Base-by-base conservation (phyloP, 2,113 vertebrate species). In the Astur gentilis region DNA sequence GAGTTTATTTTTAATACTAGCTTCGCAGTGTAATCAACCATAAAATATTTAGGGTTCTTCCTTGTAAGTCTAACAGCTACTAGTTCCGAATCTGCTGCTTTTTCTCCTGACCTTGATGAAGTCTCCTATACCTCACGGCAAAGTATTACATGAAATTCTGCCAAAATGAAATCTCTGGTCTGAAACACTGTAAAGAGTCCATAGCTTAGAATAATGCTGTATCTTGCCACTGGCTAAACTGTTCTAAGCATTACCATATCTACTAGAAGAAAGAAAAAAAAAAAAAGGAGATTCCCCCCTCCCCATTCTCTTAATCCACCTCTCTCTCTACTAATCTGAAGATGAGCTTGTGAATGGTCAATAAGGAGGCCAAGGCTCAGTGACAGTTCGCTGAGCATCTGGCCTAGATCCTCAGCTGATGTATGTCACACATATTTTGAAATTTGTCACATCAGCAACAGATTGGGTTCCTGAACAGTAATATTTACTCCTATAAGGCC, bases 311-410 rank as follows among this genome's bases (percentile, higher is more conserved):
- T 67, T 89, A 93, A 95, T 97, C 95, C 73, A 90, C 87, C 69
- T 96, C 76, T 95, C 92, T 92, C 91, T 87, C 7, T 89, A 80
- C 85, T 98, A 95, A 96, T 89, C 89, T 86, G 91, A 87, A 86
- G 73, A 94, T 71, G 50, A 78, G 42, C 9, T 88, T 94, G 44
- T 92, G 83, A 93, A 77, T 84, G 90, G 93, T 97, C 96, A 97
- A 22, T 91, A 67, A 93, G 83, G 83, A 79, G 94, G 87, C 91
- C 87, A 90, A 81, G 81, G 66, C 86, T 89, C 90, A 38, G 47
- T 69, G 87, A 77, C 57, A 83, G 95, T 96, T 85, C 93, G 90
- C 84, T 84, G 97, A 97, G 78, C 84, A 91, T 67, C 81, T 95
- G 95, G 91, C 45, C 42, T 84, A 54, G 49, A 69, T 85, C 73